Base-by-base conservation (phyloP, 2,113 vertebrate genomes). In the Heteronetta atricapilla region DNA sequence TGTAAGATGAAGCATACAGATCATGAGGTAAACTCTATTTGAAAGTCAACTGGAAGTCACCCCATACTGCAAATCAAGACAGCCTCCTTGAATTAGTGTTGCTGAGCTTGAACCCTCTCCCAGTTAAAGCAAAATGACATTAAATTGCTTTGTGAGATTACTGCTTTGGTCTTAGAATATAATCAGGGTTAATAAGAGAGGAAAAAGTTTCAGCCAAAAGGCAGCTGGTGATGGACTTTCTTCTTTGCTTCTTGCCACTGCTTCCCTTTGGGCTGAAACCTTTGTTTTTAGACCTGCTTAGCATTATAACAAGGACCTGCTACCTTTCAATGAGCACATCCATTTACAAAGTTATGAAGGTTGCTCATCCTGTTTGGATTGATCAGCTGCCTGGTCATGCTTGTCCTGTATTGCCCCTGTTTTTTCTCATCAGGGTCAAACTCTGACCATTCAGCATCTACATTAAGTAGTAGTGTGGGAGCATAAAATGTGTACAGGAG, bases 161-260 rank as follows among this genome's bases (percentile, higher is more conserved):
- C 22, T 75, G 33, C 12, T 56, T 74, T 85, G 29, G 29, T 84
- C 29, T 26, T 73, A 44, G 26, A 33, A 73, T 59, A 82, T 70
- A 25, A 12, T 14, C 0, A 40, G 0, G 42, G 13, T 20, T 11
- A 20, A 22, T 13, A 60, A 10, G 53, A 48, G 11, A 1, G 12
- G 10, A 4, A 82, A 72, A 52, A 8, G 1, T 73, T 91, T 88
- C 50, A 84, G 26, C 18, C 44, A 69, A 50, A 33, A 77, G 25
- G 40, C 9, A 84, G 9, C 29, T 70, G 50, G 56, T 3, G 2
- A 3, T 60, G 33, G 62, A 16, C 11, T 46, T 95, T 82, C 36
- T 20, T 8, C 31, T 89, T 73, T 55, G 40, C 16, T 11, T 10
- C 33, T 80, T 83, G 40, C 38, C 40, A 15, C 36, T 91, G 40